Conservation (phyloP, 2,113 vertebrate species). For the Spea multiplicata region DNA sequence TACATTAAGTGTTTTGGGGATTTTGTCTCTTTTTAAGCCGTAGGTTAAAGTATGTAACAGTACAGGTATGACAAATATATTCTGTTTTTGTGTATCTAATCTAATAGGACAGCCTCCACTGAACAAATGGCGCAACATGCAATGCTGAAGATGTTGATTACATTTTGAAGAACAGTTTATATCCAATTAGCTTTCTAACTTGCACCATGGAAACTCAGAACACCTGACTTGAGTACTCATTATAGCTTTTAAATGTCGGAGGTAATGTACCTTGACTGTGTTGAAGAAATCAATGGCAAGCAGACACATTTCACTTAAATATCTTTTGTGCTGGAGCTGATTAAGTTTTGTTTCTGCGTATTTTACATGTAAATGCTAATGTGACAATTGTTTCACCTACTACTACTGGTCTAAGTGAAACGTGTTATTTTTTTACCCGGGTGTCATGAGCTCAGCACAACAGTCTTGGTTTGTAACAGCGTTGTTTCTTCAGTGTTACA, state of each 20-base stretch:
- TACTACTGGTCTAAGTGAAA: no score
- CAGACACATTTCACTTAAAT: constrained; percentile 38
- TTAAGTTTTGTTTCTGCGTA: constrained; percentile 7
- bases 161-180: constrained; percentile 11
- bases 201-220: constrained; percentile 14
- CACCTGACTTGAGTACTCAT: constrained; percentile 39
- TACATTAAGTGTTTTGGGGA: no score
- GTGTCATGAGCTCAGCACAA: no score
- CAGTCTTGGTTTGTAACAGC: no score
- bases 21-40: no score
- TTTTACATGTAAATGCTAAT: not conserved
- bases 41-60: no score
- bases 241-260: constrained; percentile 35
- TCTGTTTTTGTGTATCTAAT: not conserved
- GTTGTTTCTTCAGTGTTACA: no score
- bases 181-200: constrained; percentile 26
- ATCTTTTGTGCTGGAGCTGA: constrained; percentile 17
- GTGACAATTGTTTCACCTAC: not conserved
- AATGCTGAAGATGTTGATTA: not conserved
- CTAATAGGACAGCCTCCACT: not conserved
- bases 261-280: constrained; percentile 39
- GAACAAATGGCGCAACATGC: not conserved
- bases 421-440: no score
- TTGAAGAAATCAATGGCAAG: constrained; percentile 37
- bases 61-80: no score